Conservation (phyloP, 2,888 invertebrate genomes). For the Stenolophus ochropezus region DNA sequence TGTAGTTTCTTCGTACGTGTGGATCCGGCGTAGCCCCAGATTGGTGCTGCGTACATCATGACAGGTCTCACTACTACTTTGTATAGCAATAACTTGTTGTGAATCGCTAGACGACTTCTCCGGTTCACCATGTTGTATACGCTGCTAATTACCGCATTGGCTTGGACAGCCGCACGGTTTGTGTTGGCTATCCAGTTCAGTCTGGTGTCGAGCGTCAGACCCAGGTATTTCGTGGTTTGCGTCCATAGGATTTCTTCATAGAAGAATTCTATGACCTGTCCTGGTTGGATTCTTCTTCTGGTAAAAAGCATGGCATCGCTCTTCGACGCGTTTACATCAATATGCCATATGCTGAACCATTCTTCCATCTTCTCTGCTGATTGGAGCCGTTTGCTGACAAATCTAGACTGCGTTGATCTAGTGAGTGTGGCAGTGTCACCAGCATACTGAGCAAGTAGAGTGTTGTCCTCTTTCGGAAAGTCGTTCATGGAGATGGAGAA, state of each 20-base stretch:
- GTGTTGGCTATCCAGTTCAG: background rate
- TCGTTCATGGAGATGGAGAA: background rate
- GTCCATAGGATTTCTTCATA: background rate
- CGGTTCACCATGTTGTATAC: background rate
- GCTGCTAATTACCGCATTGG: background rate
- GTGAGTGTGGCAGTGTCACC: background rate
- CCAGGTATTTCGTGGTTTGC: background rate
- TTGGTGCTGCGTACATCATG: background rate
- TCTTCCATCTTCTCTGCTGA: background rate
- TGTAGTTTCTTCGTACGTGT: background rate
- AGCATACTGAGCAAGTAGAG: background rate
- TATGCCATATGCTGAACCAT: background rate
- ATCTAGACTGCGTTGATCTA: background rate
- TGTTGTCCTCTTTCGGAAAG: background rate
- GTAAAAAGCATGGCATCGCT: background rate
- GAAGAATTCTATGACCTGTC: background rate
- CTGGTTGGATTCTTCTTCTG: background rate
- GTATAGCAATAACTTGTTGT: background rate
- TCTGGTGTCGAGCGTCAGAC: background rate
- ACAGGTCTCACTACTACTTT: background rate
- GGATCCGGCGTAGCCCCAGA: background rate
- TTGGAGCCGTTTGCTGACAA: background rate
- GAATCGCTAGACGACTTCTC: background rate
- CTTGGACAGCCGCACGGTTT: background rate
- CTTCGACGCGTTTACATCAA: background rate